Evolutionary conservation across 2,113 vertebrate genomes (phyloP).

Genomic region (Ardeotis arabs): DNA sequence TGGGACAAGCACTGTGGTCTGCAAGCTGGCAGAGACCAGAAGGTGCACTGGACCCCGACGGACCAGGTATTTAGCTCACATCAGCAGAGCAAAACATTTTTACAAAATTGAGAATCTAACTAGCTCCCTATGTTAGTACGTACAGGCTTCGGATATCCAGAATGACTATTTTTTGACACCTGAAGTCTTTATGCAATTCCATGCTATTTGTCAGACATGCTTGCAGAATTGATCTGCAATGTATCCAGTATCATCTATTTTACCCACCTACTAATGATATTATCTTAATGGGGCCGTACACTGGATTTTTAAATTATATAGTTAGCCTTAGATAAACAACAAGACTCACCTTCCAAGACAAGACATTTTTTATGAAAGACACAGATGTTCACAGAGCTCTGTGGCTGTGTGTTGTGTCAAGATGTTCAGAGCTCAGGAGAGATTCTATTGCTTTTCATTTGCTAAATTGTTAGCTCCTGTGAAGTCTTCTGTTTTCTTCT

Average conservation of each 20-base stretch:
- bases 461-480: background rate
- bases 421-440: background rate
- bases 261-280: background rate
- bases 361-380: background rate
- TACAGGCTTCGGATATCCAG: background rate
- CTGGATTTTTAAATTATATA: background rate
- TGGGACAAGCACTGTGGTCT: background rate
- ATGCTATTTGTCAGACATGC: background rate
- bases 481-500: background rate
- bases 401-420: accelerated
- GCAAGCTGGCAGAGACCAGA: background rate
- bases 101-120: background rate
- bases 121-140: background rate
- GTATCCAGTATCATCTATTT: background rate
- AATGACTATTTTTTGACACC: background rate
- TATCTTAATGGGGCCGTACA: background rate
- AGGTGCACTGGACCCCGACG: background rate
- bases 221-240: background rate
- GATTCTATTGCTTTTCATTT: background rate
- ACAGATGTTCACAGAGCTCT: background rate
- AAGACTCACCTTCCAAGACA: background rate
- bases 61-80: background rate
- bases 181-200: background rate
- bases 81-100: background rate
- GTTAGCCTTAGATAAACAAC: background rate